phyloP scores from a whole-genome alignment of 2,888 invertebrate genomes.

The Acanthoscelides obtectus region DNA sequence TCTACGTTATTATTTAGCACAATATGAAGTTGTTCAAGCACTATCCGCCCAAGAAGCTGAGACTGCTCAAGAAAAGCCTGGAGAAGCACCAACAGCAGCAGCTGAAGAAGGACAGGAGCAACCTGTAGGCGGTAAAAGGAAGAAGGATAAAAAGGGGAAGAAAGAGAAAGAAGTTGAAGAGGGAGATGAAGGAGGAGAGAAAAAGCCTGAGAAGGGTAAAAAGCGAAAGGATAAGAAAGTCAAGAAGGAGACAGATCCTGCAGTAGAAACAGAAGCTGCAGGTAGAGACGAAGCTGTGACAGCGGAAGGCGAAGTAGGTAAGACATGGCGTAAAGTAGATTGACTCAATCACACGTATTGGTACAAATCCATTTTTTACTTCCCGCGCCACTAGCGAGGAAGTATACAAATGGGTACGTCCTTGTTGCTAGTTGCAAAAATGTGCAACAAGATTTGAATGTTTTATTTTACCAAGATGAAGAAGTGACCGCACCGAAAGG shows the following conservation, averaged over 20 bases:
- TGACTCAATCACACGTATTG: no score
- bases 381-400: no score
- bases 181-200: neutral
- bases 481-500: neutral
- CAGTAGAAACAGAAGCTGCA: slow-evolving; percentile 1
- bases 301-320: neutral
- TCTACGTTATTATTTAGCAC: no score
- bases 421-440: no score
- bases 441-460: no score
- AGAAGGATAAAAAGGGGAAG: slow-evolving; percentile 13
- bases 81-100: neutral
- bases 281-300: slow-evolving; percentile 6
- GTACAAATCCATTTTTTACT: no score
- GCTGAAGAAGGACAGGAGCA: neutral
- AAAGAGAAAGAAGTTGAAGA: slow-evolving; percentile 28
- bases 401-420: no score
- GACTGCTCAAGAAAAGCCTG: neutral
- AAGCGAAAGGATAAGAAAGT: neutral
- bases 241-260: slow-evolving; percentile 1
- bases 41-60: slow-evolving; percentile 37
- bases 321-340: no score
- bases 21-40: slow-evolving; percentile 37
- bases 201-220: neutral
- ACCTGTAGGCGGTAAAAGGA: neutral
- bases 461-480: neutral